These are phyloP conservation scores for Icerya purchasi DNA, from an alignment of 2,888 invertebrate genomes.

Conservation along the genomic window DNA sequence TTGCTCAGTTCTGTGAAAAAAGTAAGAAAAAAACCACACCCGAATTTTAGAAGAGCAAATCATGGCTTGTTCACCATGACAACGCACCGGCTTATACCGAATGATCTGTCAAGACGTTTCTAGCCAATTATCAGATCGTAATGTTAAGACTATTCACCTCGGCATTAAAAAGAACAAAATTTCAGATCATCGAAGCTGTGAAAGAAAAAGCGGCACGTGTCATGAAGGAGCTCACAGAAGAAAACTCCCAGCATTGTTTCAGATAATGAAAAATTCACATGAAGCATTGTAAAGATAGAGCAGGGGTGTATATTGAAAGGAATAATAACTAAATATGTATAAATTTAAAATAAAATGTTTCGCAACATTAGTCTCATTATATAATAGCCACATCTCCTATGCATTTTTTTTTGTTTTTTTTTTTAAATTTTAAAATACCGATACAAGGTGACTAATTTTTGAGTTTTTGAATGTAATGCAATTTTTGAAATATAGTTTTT, in stretches of 20 bases:
- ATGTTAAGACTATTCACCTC: no score
- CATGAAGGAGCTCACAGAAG: neutral
- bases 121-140: no score
- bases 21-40: neutral
- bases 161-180: neutral
- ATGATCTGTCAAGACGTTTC: no score
- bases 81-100: neutral
- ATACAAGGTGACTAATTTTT: no score
- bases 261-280: neutral
- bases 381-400: no score
- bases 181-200: neutral
- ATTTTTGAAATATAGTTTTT: no score
- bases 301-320: neutral
- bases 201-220: neutral
- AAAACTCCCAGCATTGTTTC: neutral
- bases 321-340: neutral
- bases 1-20: neutral
- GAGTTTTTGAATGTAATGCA: no score
- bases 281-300: neutral
- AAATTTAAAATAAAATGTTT: neutral
- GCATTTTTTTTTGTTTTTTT: no score
- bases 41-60: neutral
- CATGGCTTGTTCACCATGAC: no score
- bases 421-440: no score
- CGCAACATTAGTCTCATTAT: neutral